phyloP scores from a whole-genome alignment of 2,888 invertebrate genomes.

The Agelastica alni region DNA sequence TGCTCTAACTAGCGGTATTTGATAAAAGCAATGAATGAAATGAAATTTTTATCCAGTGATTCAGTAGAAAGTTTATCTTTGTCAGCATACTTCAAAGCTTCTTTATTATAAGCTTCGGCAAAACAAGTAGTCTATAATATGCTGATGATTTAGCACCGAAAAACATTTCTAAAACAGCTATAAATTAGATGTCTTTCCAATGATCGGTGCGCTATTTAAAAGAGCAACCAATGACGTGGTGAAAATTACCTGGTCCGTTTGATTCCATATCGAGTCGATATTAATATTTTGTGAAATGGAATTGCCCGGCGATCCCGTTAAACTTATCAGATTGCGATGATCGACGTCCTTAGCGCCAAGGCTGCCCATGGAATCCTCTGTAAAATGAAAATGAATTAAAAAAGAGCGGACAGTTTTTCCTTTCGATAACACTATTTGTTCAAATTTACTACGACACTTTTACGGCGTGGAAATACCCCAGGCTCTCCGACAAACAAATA shows the following conservation, averaged over 20 bases:
- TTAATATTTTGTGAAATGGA: slow-evolving; percentile 31
- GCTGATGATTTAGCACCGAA: neutral
- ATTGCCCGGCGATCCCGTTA: slow-evolving; percentile 70
- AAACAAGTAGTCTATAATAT: slow-evolving; percentile 7
- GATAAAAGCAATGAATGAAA: too few species aligned
- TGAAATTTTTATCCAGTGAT: too few species aligned
- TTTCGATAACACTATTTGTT: too few species aligned
- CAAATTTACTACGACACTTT: too few species aligned
- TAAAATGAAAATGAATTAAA: slow-evolving; percentile 11
- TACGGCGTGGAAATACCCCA: too few species aligned
- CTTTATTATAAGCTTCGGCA: slow-evolving; percentile 3
- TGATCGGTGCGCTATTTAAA: neutral
- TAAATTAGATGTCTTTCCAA: neutral
- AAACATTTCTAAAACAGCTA: too few species aligned
- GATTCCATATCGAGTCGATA: slow-evolving; percentile 37
- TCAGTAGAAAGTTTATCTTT: too few species aligned
- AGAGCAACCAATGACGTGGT: neutral
- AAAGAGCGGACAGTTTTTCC: too few species aligned
- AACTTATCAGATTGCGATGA: slow-evolving; percentile 81
- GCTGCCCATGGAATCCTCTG: slow-evolving; percentile 41
- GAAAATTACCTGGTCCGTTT: slow-evolving; percentile 34
- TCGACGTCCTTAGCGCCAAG: slow-evolving; percentile 69
- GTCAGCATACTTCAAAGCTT: slow-evolving; percentile 10
- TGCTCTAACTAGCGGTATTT: too few species aligned
- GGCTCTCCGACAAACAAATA: too few species aligned